Percentiles rank a stretch among this genome's conserved stretches.
Conservation (phyloP, 2,888 invertebrate genomes). For the Cephus runcator region DNA sequence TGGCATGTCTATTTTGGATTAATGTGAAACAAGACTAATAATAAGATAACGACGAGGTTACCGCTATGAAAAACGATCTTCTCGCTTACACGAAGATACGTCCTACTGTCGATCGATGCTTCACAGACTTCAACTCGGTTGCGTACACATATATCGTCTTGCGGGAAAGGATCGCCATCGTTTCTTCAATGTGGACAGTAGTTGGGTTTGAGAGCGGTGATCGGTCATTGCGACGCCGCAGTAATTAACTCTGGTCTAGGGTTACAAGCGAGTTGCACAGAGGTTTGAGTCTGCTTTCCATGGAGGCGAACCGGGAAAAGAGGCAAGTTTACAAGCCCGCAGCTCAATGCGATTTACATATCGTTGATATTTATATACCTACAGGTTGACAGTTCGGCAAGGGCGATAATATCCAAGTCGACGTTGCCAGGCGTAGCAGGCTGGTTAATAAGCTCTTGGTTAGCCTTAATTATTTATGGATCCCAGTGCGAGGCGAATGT, state of each 20-base stretch:
- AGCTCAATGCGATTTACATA: background rate
- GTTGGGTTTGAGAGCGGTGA: constrained; percentile 21
- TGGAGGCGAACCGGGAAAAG: background rate
- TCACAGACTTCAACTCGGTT: no score
- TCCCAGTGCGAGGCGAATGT: background rate
- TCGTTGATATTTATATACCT: background rate
- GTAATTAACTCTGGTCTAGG: constrained; percentile 34
- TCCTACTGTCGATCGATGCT: background rate
- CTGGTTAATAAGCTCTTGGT: background rate
- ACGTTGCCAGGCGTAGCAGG: background rate
- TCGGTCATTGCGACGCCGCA: constrained; percentile 39
- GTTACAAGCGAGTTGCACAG: background rate
- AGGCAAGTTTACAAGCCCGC: background rate
- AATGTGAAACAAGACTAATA: background rate
- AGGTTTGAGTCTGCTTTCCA: background rate
- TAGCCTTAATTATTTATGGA: background rate
- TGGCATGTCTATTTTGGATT: background rate
- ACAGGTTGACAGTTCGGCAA: background rate
- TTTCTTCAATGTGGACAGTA: background rate
- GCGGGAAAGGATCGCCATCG: background rate
- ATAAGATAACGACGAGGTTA: background rate
- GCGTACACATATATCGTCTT: background rate
- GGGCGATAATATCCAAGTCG: background rate
- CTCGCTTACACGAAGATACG: background rate
- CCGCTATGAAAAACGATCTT: background rate